Evolutionary conservation across 2,888 invertebrate genomes (phyloP).

Genomic region (Biston betularia): DNA sequence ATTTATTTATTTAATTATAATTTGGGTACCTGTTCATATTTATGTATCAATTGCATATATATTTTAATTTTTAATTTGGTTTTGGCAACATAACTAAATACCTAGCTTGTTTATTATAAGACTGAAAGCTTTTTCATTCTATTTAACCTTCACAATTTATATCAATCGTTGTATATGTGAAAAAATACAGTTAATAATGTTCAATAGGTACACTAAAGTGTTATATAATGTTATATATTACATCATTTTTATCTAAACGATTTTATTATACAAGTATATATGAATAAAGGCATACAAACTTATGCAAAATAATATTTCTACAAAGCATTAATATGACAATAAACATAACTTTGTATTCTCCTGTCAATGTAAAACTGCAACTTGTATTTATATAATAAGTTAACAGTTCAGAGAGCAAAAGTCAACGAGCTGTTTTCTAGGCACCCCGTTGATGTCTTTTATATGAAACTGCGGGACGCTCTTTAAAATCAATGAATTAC

Average conservation of each 20-base stretch:
- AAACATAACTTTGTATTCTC: conserved; percentile 5
- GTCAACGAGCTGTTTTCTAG: conserved; percentile 5
- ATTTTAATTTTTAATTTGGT: too few species aligned
- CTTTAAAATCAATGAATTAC: conserved; percentile 1
- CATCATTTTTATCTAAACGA: too few species aligned
- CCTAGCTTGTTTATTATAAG: too few species aligned
- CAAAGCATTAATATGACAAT: background rate
- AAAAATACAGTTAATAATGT: background rate
- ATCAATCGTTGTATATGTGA: too few species aligned
- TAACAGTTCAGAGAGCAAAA: conserved; percentile 9
- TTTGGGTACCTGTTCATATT: too few species aligned
- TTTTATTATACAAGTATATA: background rate
- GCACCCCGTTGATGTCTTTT: conserved; percentile 52
- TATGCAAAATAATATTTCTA: background rate
- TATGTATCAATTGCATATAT: too few species aligned
- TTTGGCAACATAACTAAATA: too few species aligned
- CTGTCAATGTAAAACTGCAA: conserved; percentile 10
- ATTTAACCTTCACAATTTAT: background rate
- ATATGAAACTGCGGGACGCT: conserved; percentile 25
- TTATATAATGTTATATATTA: background rate
- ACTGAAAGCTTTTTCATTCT: too few species aligned
- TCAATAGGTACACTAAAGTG: background rate
- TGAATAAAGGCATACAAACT: background rate
- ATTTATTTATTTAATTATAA: too few species aligned
- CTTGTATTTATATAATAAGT: conserved; percentile 4